These are phyloP conservation scores for Protonemura montana DNA, from an alignment of 2,888 invertebrate species.

Conservation along the genomic window DNA sequence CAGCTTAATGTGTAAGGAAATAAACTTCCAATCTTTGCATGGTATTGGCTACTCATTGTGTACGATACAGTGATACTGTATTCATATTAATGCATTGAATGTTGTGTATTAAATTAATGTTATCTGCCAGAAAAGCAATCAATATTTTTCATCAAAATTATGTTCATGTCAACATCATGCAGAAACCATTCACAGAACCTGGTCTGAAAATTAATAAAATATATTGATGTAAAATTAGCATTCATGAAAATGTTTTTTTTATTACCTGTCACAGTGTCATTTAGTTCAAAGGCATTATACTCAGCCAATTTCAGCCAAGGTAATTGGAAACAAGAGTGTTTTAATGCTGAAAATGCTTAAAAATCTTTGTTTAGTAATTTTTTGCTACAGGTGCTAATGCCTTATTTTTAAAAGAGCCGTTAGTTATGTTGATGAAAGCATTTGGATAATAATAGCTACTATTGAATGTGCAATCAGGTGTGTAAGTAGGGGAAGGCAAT, in stretches of 20 bases:
- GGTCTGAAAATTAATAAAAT: not conserved
- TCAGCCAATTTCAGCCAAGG: too few relatives aligned
- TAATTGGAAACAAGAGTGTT: too few relatives aligned
- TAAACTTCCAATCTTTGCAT: not conserved
- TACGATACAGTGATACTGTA: not conserved
- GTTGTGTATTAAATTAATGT: constrained; percentile 1
- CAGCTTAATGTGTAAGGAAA: not conserved
- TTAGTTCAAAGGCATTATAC: too few relatives aligned
- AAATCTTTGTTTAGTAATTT: too few relatives aligned
- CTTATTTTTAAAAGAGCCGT: too few relatives aligned
- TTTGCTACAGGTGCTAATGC: too few relatives aligned
- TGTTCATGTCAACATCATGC: not conserved
- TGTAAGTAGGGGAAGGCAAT: too few relatives aligned
- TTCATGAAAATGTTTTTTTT: not conserved
- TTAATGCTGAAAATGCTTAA: too few relatives aligned
- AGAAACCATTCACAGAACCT: not conserved
- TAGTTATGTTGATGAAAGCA: too few relatives aligned
- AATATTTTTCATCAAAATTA: not conserved
- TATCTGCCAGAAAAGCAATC: not conserved
- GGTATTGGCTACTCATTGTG: not conserved
- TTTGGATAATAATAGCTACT: too few relatives aligned
- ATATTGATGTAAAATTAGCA: constrained; percentile 7
- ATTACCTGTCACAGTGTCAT: too few relatives aligned
- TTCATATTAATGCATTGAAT: constrained; percentile 7
- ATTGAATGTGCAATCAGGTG: too few relatives aligned